A percentile compares a stretch with the other conserved stretches of the same genome.
Evolutionary conservation across 2,888 invertebrate species (phyloP).

Genomic region (Hirtodrosophila trivittata): DNA sequence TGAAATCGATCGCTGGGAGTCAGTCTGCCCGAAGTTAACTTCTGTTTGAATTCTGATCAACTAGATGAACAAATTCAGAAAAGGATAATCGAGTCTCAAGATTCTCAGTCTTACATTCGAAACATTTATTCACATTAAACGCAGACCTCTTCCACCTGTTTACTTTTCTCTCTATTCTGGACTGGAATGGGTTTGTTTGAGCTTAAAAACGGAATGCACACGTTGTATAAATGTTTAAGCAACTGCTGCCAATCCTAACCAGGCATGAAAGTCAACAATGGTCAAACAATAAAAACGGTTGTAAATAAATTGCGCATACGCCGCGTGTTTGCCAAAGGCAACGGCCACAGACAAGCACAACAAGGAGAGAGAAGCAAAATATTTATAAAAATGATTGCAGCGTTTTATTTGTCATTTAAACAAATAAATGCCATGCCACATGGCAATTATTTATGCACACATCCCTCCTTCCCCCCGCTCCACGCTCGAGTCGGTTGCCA

Average conservation of each 20-base stretch:
- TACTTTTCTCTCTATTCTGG: too few relatives aligned
- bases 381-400: constrained; percentile 66
- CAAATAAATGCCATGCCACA: constrained; percentile 54
- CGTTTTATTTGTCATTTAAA: constrained; percentile 65
- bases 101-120: too few relatives aligned
- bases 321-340: constrained; percentile 56
- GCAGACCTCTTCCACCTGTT: too few relatives aligned
- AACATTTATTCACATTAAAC: too few relatives aligned
- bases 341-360: constrained; percentile 19
- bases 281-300: constrained; percentile 39
- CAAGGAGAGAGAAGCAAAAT: constrained; percentile 44
- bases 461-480: background rate
- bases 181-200: too few relatives aligned
- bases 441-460: constrained; percentile 56
- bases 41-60: too few relatives aligned
- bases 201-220: too few relatives aligned
- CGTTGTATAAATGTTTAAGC: constrained; percentile 63
- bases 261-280: constrained; percentile 45
- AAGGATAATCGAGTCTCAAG: too few relatives aligned
- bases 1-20: too few relatives aligned
- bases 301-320: constrained; percentile 73
- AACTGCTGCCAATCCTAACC: constrained; percentile 28
- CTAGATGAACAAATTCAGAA: too few relatives aligned
- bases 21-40: too few relatives aligned
- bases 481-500: too few relatives aligned